These are phyloP conservation scores for Accipiter cooperii DNA, from an alignment of 2,113 vertebrate species.

Conservation along the genomic window DNA sequence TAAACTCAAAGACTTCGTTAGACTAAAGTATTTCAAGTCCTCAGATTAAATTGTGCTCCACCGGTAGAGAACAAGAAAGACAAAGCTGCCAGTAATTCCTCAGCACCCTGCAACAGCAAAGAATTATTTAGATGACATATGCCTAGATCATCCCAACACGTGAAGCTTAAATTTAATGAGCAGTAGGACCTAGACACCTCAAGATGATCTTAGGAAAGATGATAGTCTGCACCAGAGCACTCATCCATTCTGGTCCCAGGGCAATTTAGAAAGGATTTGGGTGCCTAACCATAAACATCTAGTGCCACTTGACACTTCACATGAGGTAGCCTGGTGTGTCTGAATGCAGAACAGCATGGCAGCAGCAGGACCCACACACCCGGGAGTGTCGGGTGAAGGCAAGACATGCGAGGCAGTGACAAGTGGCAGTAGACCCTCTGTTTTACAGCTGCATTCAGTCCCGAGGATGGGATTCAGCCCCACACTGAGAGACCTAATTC, in stretches of 20 bases:
- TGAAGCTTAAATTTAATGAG: not conserved
- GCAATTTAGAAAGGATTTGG: not conserved
- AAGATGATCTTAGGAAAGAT: not conserved
- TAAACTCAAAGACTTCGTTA: slow-evolving; percentile 5
- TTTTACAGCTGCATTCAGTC: not conserved
- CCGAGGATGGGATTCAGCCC: not conserved
- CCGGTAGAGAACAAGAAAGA: not conserved
- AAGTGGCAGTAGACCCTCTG: not conserved
- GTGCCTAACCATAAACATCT: not conserved
- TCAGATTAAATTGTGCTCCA: not conserved
- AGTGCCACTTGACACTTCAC: not conserved
- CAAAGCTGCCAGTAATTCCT: not conserved
- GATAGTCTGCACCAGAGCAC: not conserved
- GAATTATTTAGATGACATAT: not conserved
- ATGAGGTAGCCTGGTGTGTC: not conserved
- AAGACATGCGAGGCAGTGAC: accelerated
- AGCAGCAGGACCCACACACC: not conserved
- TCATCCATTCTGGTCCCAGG: not conserved
- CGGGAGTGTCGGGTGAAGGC: accelerated
- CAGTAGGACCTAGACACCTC: not conserved
- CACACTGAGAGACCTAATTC: not conserved
- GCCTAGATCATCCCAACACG: not conserved
- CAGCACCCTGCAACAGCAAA: not conserved
- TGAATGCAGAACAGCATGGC: not conserved
- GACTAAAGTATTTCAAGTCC: not conserved